Evolutionary conservation across 2,113 vertebrate genomes (phyloP).

Genomic region (Sceloporus tristichus): DNA sequence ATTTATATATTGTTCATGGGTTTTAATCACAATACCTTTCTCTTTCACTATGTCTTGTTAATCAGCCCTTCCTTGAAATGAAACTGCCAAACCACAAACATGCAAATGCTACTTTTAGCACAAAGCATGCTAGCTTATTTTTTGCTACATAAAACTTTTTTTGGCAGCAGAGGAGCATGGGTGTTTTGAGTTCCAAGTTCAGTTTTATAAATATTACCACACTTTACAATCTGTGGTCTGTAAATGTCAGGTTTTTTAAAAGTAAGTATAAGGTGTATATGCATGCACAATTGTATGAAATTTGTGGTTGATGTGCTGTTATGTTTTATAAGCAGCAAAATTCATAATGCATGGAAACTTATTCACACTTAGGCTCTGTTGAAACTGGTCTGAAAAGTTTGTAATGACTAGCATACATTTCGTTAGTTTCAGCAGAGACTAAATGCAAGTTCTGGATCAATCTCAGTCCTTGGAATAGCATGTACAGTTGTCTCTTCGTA

Average conservation of each 20-base stretch:
- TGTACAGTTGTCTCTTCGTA: neutral
- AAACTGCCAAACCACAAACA: no score
- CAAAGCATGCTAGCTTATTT: no score
- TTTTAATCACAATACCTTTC: neutral
- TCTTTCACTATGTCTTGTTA: no score
- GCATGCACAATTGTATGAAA: neutral
- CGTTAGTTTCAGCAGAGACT: neutral
- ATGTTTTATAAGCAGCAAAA: slow-evolving; percentile 1
- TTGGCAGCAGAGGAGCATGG: neutral
- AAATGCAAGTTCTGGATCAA: neutral
- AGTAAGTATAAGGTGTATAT: neutral
- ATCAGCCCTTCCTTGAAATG: no score
- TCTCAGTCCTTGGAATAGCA: neutral
- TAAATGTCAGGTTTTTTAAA: neutral
- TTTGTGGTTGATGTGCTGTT: slow-evolving; percentile 16
- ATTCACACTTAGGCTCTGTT: neutral
- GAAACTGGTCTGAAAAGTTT: neutral
- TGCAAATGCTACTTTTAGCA: no score
- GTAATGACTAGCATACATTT: neutral
- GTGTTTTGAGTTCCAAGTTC: neutral
- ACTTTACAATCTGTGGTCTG: neutral
- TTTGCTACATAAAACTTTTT: no score
- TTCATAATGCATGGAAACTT: neutral
- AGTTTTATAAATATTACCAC: neutral
- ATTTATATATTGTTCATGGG: neutral